These are phyloP conservation scores for Micronycteris hirsuta DNA, from an alignment of 2,113 vertebrate species.

Conservation along the genomic window DNA sequence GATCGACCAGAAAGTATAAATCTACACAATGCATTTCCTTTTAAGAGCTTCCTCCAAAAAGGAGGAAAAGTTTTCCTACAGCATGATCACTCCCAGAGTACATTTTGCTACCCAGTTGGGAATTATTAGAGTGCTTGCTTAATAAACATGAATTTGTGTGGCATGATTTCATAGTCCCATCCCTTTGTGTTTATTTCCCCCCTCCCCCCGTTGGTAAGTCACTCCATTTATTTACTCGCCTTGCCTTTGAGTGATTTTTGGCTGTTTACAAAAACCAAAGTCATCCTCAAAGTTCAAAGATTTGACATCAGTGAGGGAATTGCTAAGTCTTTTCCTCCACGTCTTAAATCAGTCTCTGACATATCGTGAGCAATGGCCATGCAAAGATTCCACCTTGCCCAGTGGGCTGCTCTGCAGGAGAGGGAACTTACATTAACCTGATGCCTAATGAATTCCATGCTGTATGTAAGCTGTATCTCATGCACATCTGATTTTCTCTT, in stretches of 20 bases:
- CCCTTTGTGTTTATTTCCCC: background rate
- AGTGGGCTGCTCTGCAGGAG: background rate
- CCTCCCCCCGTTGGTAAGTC: background rate
- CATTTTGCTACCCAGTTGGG: background rate
- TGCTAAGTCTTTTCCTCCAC: background rate
- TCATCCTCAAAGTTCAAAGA: background rate
- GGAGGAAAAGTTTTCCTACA: background rate
- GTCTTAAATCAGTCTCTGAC: background rate
- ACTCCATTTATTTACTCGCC: background rate
- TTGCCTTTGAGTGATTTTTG: background rate
- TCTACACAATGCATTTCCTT: background rate
- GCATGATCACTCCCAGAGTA: background rate
- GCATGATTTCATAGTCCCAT: background rate
- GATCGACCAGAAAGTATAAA: background rate
- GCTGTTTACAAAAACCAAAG: background rate
- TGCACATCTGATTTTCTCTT: background rate
- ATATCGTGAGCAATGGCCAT: background rate
- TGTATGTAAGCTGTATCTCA: background rate
- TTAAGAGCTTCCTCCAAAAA: background rate
- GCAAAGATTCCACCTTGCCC: background rate
- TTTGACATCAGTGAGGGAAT: background rate
- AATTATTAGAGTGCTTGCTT: background rate
- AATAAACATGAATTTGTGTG: background rate
- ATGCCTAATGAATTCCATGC: background rate
- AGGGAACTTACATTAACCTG: background rate